Conservation (phyloP, 1,140 invertebrate genomes). For the Probaryconus sp. region DNA sequence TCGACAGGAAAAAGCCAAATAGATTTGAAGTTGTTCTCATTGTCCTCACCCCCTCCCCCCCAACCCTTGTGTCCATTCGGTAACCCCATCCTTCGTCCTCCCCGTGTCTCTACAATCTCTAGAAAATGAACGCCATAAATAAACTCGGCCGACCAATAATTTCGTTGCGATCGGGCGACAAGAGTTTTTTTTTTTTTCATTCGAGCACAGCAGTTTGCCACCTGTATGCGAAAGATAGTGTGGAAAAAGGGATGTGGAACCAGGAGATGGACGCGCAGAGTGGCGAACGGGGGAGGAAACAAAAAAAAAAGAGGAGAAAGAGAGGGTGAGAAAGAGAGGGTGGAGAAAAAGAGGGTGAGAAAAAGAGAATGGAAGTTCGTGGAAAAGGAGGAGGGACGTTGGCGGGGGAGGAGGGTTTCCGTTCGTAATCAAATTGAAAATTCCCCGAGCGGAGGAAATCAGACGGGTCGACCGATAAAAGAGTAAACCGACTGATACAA, state of each 20-base stretch:
- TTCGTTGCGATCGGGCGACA: constrained; percentile 71
- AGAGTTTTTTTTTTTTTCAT: constrained; percentile 71
- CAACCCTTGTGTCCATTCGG: constrained; percentile 11
- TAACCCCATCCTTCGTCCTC: constrained; percentile 35
- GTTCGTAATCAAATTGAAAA: constrained; percentile 75
- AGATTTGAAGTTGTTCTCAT: constrained; percentile 39
- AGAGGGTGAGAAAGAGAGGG: constrained; percentile 52
- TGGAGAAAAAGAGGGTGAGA: constrained; percentile 33
- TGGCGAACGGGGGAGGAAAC: too few species aligned
- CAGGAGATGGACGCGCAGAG: too few species aligned
- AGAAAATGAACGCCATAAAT: constrained; percentile 77
- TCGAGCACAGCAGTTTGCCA: constrained; percentile 40
- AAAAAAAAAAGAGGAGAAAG: too few species aligned
- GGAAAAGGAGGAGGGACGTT: constrained; percentile 19
- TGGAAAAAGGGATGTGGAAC: constrained; percentile 29
- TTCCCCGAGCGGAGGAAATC: constrained; percentile 71
- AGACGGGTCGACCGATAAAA: constrained; percentile 68
- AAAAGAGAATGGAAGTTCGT: constrained; percentile 35
- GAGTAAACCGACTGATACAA: constrained; percentile 73
- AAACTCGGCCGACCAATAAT: constrained; percentile 75
- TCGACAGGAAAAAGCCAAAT: constrained; percentile 41
- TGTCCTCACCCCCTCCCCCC: too few species aligned
- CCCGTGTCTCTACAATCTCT: constrained; percentile 63
- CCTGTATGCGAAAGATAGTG: constrained; percentile 57
- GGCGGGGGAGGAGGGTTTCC: constrained; percentile 30